Conservation (phyloP, 2,888 invertebrate genomes). For the Eristalinus sepulchralis region DNA sequence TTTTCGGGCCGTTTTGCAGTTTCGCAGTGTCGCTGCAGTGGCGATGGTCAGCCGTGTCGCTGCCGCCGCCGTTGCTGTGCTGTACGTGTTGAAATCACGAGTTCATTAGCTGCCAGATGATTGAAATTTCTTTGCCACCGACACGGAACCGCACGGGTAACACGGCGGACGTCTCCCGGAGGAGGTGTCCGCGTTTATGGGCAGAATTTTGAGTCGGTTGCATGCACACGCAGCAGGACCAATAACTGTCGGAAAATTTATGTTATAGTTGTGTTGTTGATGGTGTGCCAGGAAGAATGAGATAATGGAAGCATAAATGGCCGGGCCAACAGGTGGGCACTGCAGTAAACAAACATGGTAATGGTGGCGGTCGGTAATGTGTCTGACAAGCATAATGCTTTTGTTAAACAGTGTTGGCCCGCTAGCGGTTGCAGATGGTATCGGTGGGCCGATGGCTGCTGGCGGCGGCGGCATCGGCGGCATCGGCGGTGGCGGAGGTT, state of each 20-base stretch:
- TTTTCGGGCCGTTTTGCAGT: constrained; percentile 19
- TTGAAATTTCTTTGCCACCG: constrained; percentile 36
- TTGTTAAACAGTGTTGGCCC: constrained; percentile 2
- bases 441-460: neutral
- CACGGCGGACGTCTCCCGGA: neutral
- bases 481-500: neutral
- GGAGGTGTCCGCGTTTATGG: constrained; percentile 10
- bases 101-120: constrained; percentile 55
- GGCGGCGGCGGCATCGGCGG: neutral
- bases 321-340: constrained; percentile 34
- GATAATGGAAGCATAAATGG: constrained; percentile 48
- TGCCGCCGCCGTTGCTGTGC: neutral
- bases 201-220: constrained; percentile 12
- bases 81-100: constrained; percentile 45
- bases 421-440: neutral
- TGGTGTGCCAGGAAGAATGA: constrained; percentile 39
- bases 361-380: constrained; percentile 14
- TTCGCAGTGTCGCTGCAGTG: neutral
- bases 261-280: constrained; percentile 48
- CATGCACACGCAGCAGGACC: constrained; percentile 31
- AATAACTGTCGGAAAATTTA: constrained; percentile 53
- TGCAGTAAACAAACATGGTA: constrained; percentile 37
- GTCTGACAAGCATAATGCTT: constrained; percentile 26
- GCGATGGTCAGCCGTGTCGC: constrained; percentile 4
- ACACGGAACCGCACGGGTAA: constrained; percentile 6